Conservation (phyloP, 2,113 vertebrate genomes). For the Hassar affinis region DNA sequence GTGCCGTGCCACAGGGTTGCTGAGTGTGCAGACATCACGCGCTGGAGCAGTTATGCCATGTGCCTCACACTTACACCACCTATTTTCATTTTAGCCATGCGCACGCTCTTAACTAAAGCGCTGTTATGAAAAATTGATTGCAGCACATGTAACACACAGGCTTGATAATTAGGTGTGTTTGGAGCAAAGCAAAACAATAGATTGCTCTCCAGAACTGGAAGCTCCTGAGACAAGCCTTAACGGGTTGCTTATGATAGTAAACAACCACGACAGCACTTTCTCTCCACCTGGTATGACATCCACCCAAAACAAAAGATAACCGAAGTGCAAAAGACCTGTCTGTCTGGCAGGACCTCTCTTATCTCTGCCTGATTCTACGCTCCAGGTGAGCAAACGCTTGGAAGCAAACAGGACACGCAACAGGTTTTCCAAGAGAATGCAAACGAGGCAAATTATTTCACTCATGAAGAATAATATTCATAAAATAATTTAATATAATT, state of each 20-base stretch:
- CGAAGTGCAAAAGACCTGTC: slow-evolving; percentile 10
- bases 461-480: neutral
- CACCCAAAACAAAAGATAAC: slow-evolving; percentile 10
- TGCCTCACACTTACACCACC: neutral
- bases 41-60: neutral
- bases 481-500: neutral
- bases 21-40: neutral
- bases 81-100: neutral
- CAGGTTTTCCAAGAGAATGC: neutral
- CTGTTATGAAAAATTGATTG: neutral
- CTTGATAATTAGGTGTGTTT: neutral
- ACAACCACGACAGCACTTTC: neutral
- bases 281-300: slow-evolving; percentile 28
- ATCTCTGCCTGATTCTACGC: slow-evolving; percentile 26
- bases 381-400: slow-evolving; percentile 3
- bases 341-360: slow-evolving; percentile 16
- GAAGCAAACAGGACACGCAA: slow-evolving; percentile 6
- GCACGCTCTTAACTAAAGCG: neutral
- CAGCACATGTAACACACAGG: neutral
- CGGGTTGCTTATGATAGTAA: too few relatives aligned
- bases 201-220: neutral
- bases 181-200: neutral
- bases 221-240: too few relatives aligned
- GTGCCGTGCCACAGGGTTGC: neutral
- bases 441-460: neutral